phyloP scores from a whole-genome alignment of 2,113 vertebrate genomes.

The Regulus satrapa region DNA sequence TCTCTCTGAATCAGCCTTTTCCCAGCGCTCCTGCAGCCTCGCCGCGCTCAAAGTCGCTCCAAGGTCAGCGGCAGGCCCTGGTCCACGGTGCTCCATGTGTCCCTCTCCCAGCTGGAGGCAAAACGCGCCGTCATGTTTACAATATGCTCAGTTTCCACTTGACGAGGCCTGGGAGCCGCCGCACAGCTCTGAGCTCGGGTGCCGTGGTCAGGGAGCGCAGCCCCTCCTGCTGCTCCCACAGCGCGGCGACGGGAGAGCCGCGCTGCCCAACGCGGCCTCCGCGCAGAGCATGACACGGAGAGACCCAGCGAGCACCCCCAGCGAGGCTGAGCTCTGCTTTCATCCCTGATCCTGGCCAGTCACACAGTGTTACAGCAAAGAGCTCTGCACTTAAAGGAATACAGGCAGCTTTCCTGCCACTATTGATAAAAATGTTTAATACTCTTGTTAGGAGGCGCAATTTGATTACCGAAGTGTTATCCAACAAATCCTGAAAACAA shows the following conservation, averaged over 20 bases:
- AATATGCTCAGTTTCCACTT: slow-evolving; percentile 26
- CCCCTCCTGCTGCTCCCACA: too few relatives aligned
- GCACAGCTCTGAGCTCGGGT: background rate
- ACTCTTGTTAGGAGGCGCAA: slow-evolving; percentile 47
- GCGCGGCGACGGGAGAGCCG: background rate
- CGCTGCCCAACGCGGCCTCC: background rate
- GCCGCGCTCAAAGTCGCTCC: background rate
- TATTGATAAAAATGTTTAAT: slow-evolving; percentile 66
- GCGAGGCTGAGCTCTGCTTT: background rate
- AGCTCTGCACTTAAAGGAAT: slow-evolving; percentile 32
- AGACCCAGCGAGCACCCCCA: too few relatives aligned
- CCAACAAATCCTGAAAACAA: slow-evolving; percentile 70
- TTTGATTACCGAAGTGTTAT: slow-evolving; percentile 70
- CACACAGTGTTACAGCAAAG: slow-evolving; percentile 10
- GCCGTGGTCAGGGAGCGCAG: background rate
- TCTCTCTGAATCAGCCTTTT: slow-evolving; percentile 30
- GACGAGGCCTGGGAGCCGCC: background rate
- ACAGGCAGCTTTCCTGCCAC: slow-evolving; percentile 21
- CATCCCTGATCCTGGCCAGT: background rate
- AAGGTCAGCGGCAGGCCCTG: background rate
- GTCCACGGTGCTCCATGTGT: background rate
- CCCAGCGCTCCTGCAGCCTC: background rate
- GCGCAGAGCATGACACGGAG: background rate
- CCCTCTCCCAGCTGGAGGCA: background rate
- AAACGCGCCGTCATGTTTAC: background rate